Conservation (phyloP, 92 coral and sea anemone species). For the Diadumene lineata region DNA sequence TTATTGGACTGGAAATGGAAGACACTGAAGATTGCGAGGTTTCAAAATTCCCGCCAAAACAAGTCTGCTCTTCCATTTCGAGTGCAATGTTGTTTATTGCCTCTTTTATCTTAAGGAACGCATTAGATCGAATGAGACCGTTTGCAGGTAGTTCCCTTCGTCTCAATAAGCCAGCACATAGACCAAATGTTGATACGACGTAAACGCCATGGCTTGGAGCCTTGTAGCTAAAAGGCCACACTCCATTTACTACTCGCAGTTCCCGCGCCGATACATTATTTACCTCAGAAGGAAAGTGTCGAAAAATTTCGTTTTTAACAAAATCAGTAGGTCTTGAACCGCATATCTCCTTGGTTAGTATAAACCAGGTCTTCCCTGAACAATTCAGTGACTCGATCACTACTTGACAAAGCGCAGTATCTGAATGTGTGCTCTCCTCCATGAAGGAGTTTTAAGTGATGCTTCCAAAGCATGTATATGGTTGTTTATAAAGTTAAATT, state of each 20-base stretch:
- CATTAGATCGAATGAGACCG: not conserved
- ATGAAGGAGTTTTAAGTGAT: not conserved
- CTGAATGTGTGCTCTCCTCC: not conserved
- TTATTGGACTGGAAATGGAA: not conserved
- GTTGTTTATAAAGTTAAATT: not conserved
- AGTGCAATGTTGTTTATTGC: not conserved
- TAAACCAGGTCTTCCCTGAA: slow-evolving; percentile 19
- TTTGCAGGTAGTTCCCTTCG: slow-evolving; percentile 1
- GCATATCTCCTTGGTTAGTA: slow-evolving; percentile 14
- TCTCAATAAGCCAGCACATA: not conserved
- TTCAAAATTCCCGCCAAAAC: slow-evolving; percentile 19
- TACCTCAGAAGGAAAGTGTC: not conserved
- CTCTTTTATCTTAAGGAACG: not conserved
- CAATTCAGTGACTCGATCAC: too few species aligned
- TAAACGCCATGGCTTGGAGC: not conserved
- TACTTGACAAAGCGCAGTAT: too few species aligned
- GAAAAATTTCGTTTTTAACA: not conserved
- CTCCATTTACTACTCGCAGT: not conserved
- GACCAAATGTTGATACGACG: slow-evolving; percentile 17
- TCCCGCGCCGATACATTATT: slow-evolving; percentile 4
- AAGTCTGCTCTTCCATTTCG: not conserved
- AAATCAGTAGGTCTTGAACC: slow-evolving; percentile 13
- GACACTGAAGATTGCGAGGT: not conserved
- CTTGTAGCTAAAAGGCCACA: not conserved
- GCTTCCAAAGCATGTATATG: not conserved